These are phyloP conservation scores for Luperina nickerlii DNA, from an alignment of 2,888 invertebrate species.

Conservation along the genomic window DNA sequence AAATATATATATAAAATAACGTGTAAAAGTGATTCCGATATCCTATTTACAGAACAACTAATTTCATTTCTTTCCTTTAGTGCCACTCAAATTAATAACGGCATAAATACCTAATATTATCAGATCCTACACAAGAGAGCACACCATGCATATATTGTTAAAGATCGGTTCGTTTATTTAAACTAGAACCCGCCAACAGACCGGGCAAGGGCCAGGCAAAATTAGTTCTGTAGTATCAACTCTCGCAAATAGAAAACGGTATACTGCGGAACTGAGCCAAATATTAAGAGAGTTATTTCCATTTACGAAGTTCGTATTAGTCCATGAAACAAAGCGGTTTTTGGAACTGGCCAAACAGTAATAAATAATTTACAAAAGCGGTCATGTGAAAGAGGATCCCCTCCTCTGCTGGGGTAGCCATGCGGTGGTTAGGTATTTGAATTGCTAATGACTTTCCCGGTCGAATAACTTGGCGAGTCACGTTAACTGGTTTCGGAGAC, in stretches of 20 bases:
- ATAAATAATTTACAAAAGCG: slow-evolving; percentile 89
- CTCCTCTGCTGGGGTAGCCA: slow-evolving; percentile 79
- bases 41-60: not conserved
- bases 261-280: slow-evolving; percentile 57
- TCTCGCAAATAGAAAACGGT: slow-evolving; percentile 52
- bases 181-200: slow-evolving; percentile 18
- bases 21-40: not conserved
- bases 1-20: not conserved
- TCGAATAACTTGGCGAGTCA: slow-evolving; percentile 82
- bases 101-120: not conserved
- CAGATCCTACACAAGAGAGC: not conserved
- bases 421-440: slow-evolving; percentile 87
- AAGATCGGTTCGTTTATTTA: slow-evolving; percentile 39
- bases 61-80: not conserved
- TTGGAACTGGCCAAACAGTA: slow-evolving; percentile 85
- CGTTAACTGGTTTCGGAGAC: slow-evolving; percentile 80
- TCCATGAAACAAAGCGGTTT: slow-evolving; percentile 82
- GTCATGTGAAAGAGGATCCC: slow-evolving; percentile 86
- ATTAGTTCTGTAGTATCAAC: slow-evolving; percentile 35
- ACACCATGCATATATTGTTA: not conserved
- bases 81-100: not conserved
- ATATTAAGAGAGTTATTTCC: slow-evolving; percentile 75
- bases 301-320: slow-evolving; percentile 77
- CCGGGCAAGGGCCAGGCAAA: slow-evolving; percentile 11
- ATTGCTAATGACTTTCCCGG: slow-evolving; percentile 86